Evolutionary conservation across 2,888 invertebrate species (phyloP).

Genomic region (Sminthurides aquaticus): DNA sequence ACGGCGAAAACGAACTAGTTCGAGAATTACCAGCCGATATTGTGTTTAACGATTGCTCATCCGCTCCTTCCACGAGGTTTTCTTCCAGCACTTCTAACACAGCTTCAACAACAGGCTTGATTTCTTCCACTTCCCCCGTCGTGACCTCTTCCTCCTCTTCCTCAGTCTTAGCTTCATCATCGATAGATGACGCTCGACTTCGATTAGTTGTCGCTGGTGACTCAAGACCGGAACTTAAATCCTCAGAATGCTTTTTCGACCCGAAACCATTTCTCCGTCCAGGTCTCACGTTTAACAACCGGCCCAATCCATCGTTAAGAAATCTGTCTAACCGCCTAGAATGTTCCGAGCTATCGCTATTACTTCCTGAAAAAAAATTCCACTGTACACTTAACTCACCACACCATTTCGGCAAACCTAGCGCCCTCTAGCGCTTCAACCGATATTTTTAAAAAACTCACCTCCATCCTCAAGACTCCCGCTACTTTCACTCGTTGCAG

Average conservation of each 20-base stretch:
- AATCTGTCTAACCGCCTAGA: too few relatives aligned
- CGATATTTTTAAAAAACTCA: too few relatives aligned
- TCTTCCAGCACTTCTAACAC: not conserved
- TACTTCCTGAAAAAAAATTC: conserved; percentile 11
- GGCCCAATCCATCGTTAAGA: conserved; percentile 11
- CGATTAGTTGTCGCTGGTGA: too few relatives aligned
- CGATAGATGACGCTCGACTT: conserved; percentile 6
- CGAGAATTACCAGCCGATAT: not conserved
- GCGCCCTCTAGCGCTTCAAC: too few relatives aligned
- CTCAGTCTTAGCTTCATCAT: not conserved
- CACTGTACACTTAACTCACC: too few relatives aligned
- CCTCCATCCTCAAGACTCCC: not conserved
- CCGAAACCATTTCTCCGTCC: conserved; percentile 7
- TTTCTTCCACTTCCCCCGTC: not conserved
- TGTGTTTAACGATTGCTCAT: not conserved
- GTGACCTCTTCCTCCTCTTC: not conserved
- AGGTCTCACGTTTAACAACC: conserved; percentile 11
- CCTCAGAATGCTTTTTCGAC: conserved; percentile 4
- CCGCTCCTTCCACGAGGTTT: not conserved
- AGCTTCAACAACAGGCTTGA: not conserved
- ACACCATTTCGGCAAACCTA: too few relatives aligned
- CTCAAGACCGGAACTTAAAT: conserved; percentile 4
- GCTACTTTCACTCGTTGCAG: not conserved
- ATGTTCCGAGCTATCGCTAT: conserved; percentile 19
- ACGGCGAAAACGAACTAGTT: conserved; percentile 1